phyloP scores from a whole-genome alignment of 1,140 invertebrate genomes.

The Drosophila serrata region DNA sequence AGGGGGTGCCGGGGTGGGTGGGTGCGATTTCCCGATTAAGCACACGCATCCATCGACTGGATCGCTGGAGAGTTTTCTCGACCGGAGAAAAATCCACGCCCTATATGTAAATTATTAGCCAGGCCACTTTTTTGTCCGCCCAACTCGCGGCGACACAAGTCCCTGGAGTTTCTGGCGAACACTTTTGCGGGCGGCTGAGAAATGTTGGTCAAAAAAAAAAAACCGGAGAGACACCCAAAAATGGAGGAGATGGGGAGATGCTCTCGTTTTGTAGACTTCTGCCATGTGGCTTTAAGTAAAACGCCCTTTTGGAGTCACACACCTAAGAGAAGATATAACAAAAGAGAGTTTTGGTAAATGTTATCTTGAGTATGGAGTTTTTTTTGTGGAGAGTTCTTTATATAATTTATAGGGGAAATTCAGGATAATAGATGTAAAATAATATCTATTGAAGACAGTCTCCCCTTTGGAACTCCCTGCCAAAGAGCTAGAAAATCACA shows the following conservation, averaged over 20 bases:
- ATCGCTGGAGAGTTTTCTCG: slow-evolving; percentile 51
- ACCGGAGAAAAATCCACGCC: slow-evolving; percentile 79
- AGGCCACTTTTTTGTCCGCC: slow-evolving; percentile 73
- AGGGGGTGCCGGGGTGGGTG: background rate
- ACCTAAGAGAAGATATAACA: slow-evolving; percentile 32
- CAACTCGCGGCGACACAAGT: slow-evolving; percentile 52
- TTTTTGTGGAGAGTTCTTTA: background rate
- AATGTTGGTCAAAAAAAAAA: slow-evolving; percentile 42
- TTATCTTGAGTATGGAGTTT: background rate
- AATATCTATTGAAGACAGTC: too few species aligned
- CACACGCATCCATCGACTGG: slow-evolving; percentile 51
- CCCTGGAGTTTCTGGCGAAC: slow-evolving; percentile 65
- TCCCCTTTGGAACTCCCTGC: background rate
- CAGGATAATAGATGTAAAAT: background rate
- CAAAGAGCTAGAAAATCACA: slow-evolving; percentile 5
- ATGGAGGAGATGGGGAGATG: slow-evolving; percentile 17
- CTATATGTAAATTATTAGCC: slow-evolving; percentile 85
- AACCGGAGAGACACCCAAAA: slow-evolving; percentile 22
- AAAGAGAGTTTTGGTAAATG: slow-evolving; percentile 22
- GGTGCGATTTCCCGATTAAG: slow-evolving; percentile 38
- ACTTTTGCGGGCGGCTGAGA: slow-evolving; percentile 60
- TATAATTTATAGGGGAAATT: background rate
- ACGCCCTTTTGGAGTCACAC: slow-evolving; percentile 75
- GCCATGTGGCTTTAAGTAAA: slow-evolving; percentile 69
- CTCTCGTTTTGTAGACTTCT: slow-evolving; percentile 52